These are phyloP conservation scores for Lanistes nyassanus DNA, from an alignment of 1,140 invertebrate species.

Conservation along the genomic window DNA sequence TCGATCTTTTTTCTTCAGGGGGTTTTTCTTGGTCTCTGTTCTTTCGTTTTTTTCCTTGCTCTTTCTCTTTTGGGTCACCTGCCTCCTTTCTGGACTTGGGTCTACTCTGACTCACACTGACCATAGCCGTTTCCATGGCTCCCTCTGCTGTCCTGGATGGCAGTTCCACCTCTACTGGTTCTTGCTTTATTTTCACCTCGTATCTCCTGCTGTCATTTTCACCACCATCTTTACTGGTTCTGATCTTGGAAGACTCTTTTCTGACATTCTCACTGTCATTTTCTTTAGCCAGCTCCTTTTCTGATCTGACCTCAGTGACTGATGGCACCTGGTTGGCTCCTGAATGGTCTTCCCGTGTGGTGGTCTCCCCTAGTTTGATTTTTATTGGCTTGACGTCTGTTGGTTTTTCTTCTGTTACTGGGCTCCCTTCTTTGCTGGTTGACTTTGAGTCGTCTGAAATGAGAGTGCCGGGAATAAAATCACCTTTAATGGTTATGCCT, in stretches of 20 bases:
- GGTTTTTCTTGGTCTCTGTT: too few species aligned
- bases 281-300: neutral
- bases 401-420: conserved; percentile 10
- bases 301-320: neutral
- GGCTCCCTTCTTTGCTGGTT: conserved; percentile 31
- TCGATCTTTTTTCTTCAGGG: neutral
- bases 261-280: neutral
- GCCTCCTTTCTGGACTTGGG: too few species aligned
- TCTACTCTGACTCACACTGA: too few species aligned
- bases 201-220: conserved; percentile 5
- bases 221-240: conserved; percentile 1
- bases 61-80: too few species aligned
- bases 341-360: too few species aligned
- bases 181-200: conserved; percentile 2
- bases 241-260: neutral
- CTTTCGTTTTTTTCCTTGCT: too few species aligned
- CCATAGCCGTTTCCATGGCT: too few species aligned
- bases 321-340: too few species aligned
- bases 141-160: too few species aligned
- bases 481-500: too few species aligned
- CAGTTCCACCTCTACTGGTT: neutral
- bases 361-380: too few species aligned
- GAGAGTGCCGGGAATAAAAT: neutral
- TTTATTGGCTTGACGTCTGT: conserved; percentile 6
- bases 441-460: conserved; percentile 18